Percentiles rank a stretch among this genome's conserved stretches.
Evolutionary conservation across 2,113 vertebrate species (phyloP).

Genomic region (Actenoides hombroni): DNA sequence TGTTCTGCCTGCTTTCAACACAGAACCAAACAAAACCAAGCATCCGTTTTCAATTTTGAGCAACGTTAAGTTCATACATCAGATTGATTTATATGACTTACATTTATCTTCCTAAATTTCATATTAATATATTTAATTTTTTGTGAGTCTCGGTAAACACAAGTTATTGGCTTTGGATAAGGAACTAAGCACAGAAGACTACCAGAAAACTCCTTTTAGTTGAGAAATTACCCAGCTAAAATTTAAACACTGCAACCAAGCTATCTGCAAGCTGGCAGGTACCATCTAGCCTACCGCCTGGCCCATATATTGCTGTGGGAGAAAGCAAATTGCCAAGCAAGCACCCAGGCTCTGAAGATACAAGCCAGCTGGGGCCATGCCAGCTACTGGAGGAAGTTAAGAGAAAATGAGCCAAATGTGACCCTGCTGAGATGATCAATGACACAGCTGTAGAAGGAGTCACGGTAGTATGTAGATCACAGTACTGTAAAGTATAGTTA

Average conservation of each 20-base stretch:
- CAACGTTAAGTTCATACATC: not conserved
- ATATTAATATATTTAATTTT: not conserved
- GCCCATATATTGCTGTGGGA: not conserved
- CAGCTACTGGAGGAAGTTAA: not conserved
- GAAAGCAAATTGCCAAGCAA: not conserved
- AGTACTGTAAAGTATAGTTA: not conserved
- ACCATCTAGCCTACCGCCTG: not conserved
- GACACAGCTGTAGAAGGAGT: not conserved
- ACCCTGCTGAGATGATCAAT: not conserved
- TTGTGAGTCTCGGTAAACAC: not conserved
- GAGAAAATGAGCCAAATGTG: not conserved
- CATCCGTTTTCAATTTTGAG: constrained; percentile 9
- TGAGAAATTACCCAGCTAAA: not conserved
- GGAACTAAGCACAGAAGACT: not conserved
- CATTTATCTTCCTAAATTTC: not conserved
- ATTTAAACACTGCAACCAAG: not conserved
- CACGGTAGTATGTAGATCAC: not conserved
- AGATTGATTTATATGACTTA: constrained; percentile 10
- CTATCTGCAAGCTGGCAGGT: not conserved
- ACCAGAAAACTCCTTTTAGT: not conserved
- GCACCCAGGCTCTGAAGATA: not conserved
- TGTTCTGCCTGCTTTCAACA: not conserved
- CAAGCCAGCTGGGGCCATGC: not conserved
- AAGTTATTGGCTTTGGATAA: not conserved
- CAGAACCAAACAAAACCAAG: constrained; percentile 13